Evolutionary conservation across 2,888 invertebrate genomes (phyloP).

Genomic region (Xanthia togata): DNA sequence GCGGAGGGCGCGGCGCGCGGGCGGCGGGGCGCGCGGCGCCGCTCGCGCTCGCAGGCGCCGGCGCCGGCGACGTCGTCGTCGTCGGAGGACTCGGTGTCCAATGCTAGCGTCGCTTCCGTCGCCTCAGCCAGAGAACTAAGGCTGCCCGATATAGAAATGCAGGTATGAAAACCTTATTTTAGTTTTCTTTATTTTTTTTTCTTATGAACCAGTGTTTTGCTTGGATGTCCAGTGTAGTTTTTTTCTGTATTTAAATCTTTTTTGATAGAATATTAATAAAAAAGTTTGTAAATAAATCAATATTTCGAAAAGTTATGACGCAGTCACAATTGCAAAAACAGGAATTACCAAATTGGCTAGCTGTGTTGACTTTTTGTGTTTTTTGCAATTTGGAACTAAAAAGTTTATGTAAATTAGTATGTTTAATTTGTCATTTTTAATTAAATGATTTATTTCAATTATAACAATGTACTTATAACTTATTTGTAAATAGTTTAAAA

Average conservation of each 20-base stretch:
- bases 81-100: conserved; percentile 84
- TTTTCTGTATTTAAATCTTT: conserved; percentile 18
- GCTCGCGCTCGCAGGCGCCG: conserved; percentile 86
- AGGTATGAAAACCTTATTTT: conserved; percentile 72
- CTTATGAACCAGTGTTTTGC: conserved; percentile 26
- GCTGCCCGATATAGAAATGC: conserved; percentile 84
- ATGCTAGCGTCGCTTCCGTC: conserved; percentile 86
- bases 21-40: conserved; percentile 82
- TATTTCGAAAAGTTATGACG: conserved; percentile 15
- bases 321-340: conserved; percentile 23
- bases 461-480: too few species aligned
- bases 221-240: conserved; percentile 24
- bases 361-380: neutral
- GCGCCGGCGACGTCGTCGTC: conserved; percentile 86
- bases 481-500: conserved; percentile 22
- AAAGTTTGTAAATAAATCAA: conserved; percentile 9
- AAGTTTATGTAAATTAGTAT: neutral
- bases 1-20: conserved; percentile 77
- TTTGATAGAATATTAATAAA: neutral
- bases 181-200: neutral
- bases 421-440: neutral
- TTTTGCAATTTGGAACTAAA: neutral
- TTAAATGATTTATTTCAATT: neutral
- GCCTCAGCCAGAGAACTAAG: conserved; percentile 86
- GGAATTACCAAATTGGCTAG: conserved; percentile 20